Evolutionary conservation across 2,888 invertebrate species (phyloP), one percentile per base, ranked within the genome.

Genomic region (Xiphydria camelus): DNA sequence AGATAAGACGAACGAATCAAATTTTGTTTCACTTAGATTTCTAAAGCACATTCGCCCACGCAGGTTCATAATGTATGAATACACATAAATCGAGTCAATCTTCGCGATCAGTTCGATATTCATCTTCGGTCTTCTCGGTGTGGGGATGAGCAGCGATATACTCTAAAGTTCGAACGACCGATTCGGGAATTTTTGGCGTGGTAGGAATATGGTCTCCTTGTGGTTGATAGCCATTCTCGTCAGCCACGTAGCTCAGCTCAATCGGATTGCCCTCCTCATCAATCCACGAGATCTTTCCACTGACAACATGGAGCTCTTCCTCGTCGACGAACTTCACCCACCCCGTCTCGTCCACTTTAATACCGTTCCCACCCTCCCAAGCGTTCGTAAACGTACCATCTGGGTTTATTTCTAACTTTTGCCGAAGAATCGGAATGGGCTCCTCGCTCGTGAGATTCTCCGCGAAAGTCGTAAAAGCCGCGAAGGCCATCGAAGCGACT

Each of bases 161-260:
- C 26, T 62, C 55, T 9, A 62, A 53, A 5, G 54, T 51, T 14
- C 56, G 35, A 2, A 32, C 51, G 7, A 60, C 51, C 7, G 47
- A 42, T 25, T 4, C 7, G 0, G 47, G 62, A 21, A 45, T 25
- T 21, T 47, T 57, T 31, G 47, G 61, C 19, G 41, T 38, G 23
- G 42, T 55, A 25, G 53, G 58, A 20, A 60, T 37, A 36, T 57
- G 59, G 7, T 55, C 57, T 3, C 54, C 61, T 20, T 54, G 43
- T 6, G 55, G 56, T 9, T 52, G 54, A 32, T 51, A 62, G n/a
- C 61, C 62, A 29, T 51, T 57, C 39, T 62, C 60, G 26, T 62
- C 60, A 25, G 61, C 62, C 2, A 51, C 41, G 38, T 61, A 62
- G 5, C 37, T 53, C 20, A 57, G 23, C 18, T 43, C 22, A 22